phyloP scores from a whole-genome alignment of 2,888 invertebrate species.

The Uropetala carovei region DNA sequence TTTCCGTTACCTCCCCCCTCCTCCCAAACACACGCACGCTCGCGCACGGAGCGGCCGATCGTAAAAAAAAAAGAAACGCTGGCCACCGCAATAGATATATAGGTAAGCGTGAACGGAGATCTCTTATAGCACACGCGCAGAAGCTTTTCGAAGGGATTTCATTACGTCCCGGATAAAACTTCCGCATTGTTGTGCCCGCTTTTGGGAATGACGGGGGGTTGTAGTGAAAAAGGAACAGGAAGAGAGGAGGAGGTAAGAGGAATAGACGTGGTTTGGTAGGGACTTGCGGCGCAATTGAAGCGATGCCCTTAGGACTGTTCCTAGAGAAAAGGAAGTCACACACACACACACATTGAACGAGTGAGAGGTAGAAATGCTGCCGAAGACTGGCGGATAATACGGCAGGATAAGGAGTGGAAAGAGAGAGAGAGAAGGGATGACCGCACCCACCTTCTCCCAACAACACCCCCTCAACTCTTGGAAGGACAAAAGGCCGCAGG shows the following conservation, averaged over 20 bases:
- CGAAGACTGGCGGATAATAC: background rate
- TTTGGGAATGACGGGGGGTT: background rate
- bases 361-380: background rate
- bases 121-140: background rate
- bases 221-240: background rate
- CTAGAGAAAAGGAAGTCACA: background rate
- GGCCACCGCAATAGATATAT: background rate
- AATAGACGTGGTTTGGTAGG: background rate
- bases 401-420: background rate
- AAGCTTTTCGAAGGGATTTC: background rate
- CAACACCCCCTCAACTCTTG: background rate
- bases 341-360: background rate
- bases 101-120: background rate
- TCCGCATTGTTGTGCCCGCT: conserved; percentile 46
- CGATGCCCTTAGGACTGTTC: background rate
- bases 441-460: background rate
- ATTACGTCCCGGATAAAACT: conserved; percentile 39
- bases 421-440: background rate
- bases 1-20: no score
- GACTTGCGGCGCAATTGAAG: conserved; percentile 20
- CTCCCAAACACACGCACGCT: no score
- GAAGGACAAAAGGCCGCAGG: conserved; percentile 15
- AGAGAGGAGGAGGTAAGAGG: background rate
- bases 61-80: no score
- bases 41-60: no score